Evolutionary conservation across 2,888 invertebrate species (phyloP), one percentile per base, ranked within the genome.

Genomic region (Drosophila nigricruria): DNA sequence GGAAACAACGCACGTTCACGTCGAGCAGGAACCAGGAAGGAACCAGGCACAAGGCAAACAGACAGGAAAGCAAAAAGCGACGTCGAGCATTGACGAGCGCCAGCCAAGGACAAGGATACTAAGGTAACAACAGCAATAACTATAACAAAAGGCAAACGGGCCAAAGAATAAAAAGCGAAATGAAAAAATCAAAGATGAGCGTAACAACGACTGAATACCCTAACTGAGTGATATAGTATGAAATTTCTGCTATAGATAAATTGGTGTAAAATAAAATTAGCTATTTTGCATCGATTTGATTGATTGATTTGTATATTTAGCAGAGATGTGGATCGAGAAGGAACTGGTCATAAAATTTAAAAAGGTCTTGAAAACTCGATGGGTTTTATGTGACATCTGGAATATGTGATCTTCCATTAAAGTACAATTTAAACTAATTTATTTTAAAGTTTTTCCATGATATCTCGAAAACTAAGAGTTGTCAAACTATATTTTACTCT

Each of bases 1-100:
- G 89, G 89, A 89, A 87, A 89, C 88, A 81, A 73, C 78, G 83
- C 81, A 86, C 88, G 88, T 89, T 80, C 62, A 88, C 68, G 89
- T 80, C 69, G 72, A 89, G 82, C 89, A 89, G 88, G 90, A 86
- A 83, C 80, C 77, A 77, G 83, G 83, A 83, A 83, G 73, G 76
- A 77, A 76, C 62, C 74, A 71, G 74, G 81, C 80, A 65, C 80
- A 81, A 83, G 69, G 82, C 79, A 73, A 81, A 87, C 88, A 73
- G 67, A 84, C 89, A 84, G 89, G 87, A 84, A 81, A 73, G 71
- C 77, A 77, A 73, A 72, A 72, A 69, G 64, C 66, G 52, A 59
- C 59, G 63, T 64, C 54, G 45, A 71, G 49, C 58, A 58, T 61
- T 81, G 72, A 73, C 88, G 73, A 79, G 66, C 60, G 49, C 49